Percentiles rank a stretch among this genome's conserved stretches.
Evolutionary conservation across 2,888 invertebrate genomes (phyloP).

Genomic region (Stenurella melanura): DNA sequence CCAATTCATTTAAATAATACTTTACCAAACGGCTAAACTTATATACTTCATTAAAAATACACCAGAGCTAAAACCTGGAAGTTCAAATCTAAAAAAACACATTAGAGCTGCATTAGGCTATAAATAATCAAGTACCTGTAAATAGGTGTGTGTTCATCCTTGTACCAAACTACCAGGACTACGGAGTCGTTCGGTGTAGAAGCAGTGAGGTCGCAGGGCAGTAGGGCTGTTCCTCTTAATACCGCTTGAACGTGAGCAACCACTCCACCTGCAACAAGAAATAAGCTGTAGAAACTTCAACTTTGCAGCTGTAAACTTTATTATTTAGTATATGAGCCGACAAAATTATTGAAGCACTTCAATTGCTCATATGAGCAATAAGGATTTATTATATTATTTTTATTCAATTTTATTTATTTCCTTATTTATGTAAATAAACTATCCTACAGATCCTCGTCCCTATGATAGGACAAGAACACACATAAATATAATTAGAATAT

Average conservation of each 20-base stretch:
- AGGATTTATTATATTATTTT: too few species aligned
- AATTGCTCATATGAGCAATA: too few species aligned
- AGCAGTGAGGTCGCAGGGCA: conserved; percentile 91
- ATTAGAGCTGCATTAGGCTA: not conserved
- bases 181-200: conserved; percentile 86
- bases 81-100: not conserved
- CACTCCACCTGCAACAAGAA: conserved; percentile 68
- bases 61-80: not conserved
- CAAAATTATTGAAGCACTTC: too few species aligned
- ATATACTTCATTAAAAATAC: not conserved
- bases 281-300: not conserved
- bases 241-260: conserved; percentile 80
- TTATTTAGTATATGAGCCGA: not conserved
- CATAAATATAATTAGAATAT: too few species aligned
- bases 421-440: too few species aligned
- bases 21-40: not conserved
- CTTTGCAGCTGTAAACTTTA: not conserved
- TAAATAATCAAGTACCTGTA: conserved; percentile 83
- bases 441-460: too few species aligned
- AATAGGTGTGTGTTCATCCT: conserved; percentile 88
- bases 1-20: not conserved
- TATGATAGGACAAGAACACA: too few species aligned
- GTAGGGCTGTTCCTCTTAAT: conserved; percentile 85
- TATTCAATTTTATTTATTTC: too few species aligned
- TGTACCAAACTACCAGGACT: conserved; percentile 93